These are phyloP conservation scores for Megalopta genalis DNA, from an alignment of 1,140 invertebrate species.

Conservation along the genomic window DNA sequence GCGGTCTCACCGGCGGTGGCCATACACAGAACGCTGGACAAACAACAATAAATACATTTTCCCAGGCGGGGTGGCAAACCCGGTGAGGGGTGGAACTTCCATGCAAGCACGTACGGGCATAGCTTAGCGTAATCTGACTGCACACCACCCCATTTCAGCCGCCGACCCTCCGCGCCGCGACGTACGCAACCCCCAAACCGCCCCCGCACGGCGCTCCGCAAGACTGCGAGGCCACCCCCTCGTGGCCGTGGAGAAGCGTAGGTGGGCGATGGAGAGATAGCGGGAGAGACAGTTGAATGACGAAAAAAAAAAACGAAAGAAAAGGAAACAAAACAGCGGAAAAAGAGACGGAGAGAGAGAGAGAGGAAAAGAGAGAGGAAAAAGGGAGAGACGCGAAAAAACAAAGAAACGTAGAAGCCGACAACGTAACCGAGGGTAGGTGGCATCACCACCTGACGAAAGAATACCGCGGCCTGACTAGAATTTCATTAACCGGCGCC, in stretches of 20 bases:
- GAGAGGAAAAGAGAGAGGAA: too few species aligned
- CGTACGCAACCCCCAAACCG: slow-evolving; percentile 40
- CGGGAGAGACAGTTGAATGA: slow-evolving; percentile 13
- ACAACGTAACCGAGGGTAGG: slow-evolving; percentile 50
- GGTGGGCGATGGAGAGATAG: slow-evolving; percentile 37
- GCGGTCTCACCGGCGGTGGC: slow-evolving; percentile 43
- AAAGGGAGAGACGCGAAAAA: neutral
- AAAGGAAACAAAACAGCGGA: too few species aligned
- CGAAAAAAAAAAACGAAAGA: neutral
- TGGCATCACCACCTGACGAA: slow-evolving; percentile 76
- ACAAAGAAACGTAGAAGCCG: slow-evolving; percentile 44
- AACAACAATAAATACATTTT: slow-evolving; percentile 82
- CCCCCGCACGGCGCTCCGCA: slow-evolving; percentile 30
- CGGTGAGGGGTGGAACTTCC: slow-evolving; percentile 73
- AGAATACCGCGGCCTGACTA: slow-evolving; percentile 77
- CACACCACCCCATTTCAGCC: slow-evolving; percentile 75
- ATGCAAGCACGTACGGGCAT: slow-evolving; percentile 80
- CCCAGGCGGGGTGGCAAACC: slow-evolving; percentile 64
- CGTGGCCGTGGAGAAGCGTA: slow-evolving; percentile 22
- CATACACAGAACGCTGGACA: slow-evolving; percentile 75
- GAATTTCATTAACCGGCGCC: slow-evolving; percentile 75
- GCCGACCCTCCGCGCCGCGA: slow-evolving; percentile 59
- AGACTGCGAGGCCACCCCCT: slow-evolving; percentile 65
- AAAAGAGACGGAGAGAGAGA: too few species aligned
- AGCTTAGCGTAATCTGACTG: slow-evolving; percentile 81